phyloP scores from a whole-genome alignment of 2,888 invertebrate genomes.

The Choreutis nemorana region DNA sequence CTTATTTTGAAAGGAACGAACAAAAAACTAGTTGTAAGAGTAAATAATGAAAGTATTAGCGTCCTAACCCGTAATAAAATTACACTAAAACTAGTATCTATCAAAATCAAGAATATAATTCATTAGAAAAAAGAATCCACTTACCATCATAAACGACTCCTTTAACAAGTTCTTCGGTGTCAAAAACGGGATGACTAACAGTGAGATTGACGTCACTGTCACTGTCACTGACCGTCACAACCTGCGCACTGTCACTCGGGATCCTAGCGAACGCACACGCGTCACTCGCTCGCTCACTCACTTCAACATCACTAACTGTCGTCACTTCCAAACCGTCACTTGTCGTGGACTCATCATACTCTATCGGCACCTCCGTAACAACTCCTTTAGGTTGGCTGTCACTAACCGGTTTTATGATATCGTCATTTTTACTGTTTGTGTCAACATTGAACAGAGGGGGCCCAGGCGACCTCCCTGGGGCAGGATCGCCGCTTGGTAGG shows the following conservation, averaged over 20 bases:
- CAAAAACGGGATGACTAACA: conserved; percentile 58
- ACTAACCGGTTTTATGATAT: conserved; percentile 9
- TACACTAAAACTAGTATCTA: too few relatives aligned
- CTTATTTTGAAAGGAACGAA: too few relatives aligned
- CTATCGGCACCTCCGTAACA: conserved; percentile 18
- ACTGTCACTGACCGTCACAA: conserved; percentile 42
- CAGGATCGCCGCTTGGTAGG: conserved; percentile 68
- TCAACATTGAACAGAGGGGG: conserved; percentile 38
- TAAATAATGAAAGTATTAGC: too few relatives aligned
- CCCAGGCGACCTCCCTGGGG: conserved; percentile 72
- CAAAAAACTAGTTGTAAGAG: too few relatives aligned
- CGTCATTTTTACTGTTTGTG: neutral
- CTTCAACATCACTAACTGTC: conserved; percentile 24
- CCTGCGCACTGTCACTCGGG: conserved; percentile 47
- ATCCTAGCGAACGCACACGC: conserved; percentile 50
- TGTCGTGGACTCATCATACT: conserved; percentile 34
- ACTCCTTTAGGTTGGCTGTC: conserved; percentile 20
- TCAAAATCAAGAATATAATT: too few relatives aligned
- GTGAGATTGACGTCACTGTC: conserved; percentile 59
- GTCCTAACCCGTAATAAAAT: too few relatives aligned
- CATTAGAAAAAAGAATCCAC: too few relatives aligned
- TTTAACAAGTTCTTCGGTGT: conserved; percentile 52
- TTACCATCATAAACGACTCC: conserved; percentile 67
- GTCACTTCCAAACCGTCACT: conserved; percentile 21
- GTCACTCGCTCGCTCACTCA: conserved; percentile 29